These are phyloP conservation scores for Betta splendens DNA, from an alignment of 2,797 vertebrate species.

Conservation along the genomic window DNA sequence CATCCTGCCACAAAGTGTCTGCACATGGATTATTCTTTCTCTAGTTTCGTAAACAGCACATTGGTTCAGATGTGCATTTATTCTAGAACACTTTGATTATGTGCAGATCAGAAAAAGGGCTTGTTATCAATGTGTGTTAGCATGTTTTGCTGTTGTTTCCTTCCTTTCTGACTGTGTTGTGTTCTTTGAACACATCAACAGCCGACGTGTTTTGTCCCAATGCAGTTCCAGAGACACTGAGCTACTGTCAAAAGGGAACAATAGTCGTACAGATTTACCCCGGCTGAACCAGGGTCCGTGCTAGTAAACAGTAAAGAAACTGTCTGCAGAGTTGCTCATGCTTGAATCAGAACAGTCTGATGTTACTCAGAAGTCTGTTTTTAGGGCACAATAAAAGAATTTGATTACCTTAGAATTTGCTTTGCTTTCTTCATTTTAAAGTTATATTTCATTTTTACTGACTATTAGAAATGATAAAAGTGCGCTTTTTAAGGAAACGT, in stretches of 20 bases:
- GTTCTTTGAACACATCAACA: constrained; percentile 35
- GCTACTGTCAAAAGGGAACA: constrained; percentile 35
- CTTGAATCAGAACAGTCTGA: constrained; percentile 23
- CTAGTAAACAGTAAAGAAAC: neutral
- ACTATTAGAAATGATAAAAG: too few species aligned
- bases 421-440: too few species aligned
- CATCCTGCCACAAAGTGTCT: neutral
- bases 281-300: constrained; percentile 19
- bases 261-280: constrained; percentile 13
- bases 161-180: constrained; percentile 23
- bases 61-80: neutral
- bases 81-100: too few species aligned
- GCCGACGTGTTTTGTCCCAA: constrained; percentile 11
- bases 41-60: neutral
- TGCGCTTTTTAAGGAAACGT: too few species aligned
- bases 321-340: neutral
- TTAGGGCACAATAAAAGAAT: constrained; percentile 8
- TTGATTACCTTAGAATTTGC: neutral
- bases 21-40: neutral
- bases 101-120: too few species aligned
- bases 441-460: too few species aligned
- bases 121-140: constrained; percentile 2
- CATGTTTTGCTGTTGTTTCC: constrained; percentile 21
- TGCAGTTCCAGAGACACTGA: constrained; percentile 20
- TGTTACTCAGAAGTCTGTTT: too few species aligned